These are phyloP conservation scores for Discoglossus pictus DNA, from an alignment of 2,797 vertebrate genomes.

Conservation along the genomic window DNA sequence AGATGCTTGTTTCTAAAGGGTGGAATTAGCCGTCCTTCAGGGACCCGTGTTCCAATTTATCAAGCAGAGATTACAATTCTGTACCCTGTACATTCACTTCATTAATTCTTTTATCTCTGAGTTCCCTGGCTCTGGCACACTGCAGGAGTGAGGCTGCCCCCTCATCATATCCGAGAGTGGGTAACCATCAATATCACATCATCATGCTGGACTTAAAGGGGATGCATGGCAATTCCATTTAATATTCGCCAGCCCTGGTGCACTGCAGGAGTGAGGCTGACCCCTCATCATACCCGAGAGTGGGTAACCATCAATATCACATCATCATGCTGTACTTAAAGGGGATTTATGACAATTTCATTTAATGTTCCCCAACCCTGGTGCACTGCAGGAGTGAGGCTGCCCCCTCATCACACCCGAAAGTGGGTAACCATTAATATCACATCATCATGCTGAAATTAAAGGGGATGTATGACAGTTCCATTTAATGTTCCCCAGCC, in stretches of 20 bases:
- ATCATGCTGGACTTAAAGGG: background rate
- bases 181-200: constrained; percentile 9
- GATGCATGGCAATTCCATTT: no score
- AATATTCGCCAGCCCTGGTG: constrained; percentile 5
- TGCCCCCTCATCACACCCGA: constrained; percentile 2
- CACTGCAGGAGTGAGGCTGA: constrained; percentile 10
- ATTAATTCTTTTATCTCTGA: constrained; percentile 34
- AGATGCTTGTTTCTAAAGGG: constrained; percentile 57
- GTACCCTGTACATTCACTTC: constrained; percentile 35
- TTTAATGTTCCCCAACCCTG: constrained; percentile 5
- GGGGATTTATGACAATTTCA: background rate
- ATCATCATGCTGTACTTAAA: background rate
- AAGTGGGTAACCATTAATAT: constrained; percentile 10
- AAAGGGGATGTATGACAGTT: background rate
- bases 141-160: constrained; percentile 7
- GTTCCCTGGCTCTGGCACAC: constrained; percentile 9
- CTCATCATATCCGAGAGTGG: constrained; percentile 12
- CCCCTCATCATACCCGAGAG: constrained; percentile 6
- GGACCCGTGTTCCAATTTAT: constrained; percentile 44
- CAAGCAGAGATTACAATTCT: constrained; percentile 37
- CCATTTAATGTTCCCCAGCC: constrained; percentile 5
- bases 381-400: constrained; percentile 12
- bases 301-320: constrained; percentile 12
- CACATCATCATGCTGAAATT: background rate
- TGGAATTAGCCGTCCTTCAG: constrained; percentile 52